These are phyloP conservation scores for Sicus ferrugineus DNA, from an alignment of 2,888 invertebrate genomes.

Conservation along the genomic window DNA sequence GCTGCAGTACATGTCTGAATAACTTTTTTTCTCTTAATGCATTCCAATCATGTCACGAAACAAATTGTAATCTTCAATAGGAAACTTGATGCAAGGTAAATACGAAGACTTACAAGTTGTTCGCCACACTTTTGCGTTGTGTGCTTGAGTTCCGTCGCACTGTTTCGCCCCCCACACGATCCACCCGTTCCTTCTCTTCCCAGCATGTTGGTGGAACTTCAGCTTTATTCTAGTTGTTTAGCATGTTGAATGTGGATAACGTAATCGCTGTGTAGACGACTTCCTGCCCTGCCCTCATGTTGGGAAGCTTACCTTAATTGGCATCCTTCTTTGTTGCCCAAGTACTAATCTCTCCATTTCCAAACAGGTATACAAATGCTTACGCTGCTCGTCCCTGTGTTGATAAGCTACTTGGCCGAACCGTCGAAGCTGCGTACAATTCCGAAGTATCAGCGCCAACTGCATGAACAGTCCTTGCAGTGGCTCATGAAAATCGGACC, in stretches of 20 bases:
- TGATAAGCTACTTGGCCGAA: slow-evolving; percentile 85
- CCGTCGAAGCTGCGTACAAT: slow-evolving; percentile 70
- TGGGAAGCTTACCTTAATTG: too few species aligned
- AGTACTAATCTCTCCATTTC: slow-evolving; percentile 42
- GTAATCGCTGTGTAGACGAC: too few species aligned
- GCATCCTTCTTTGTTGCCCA: not conserved
- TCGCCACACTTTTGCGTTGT: slow-evolving; percentile 23
- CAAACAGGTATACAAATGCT: slow-evolving; percentile 85
- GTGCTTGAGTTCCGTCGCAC: not conserved
- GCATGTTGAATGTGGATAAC: too few species aligned
- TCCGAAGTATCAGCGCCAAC: slow-evolving; percentile 71
- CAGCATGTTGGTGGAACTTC: not conserved
- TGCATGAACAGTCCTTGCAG: slow-evolving; percentile 90
- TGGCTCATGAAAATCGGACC: slow-evolving; percentile 93
- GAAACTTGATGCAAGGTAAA: slow-evolving; percentile 72
- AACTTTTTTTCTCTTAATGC: slow-evolving; percentile 36
- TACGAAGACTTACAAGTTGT: slow-evolving; percentile 36
- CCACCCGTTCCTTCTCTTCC: not conserved
- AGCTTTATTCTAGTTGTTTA: not conserved
- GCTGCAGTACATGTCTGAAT: slow-evolving; percentile 17
- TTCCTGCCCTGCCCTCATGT: too few species aligned
- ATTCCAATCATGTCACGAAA: slow-evolving; percentile 31
- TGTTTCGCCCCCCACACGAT: not conserved
- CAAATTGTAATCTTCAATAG: slow-evolving; percentile 55
- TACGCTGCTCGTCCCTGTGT: slow-evolving; percentile 86